These are phyloP conservation scores for Scaptomyza pallida DNA, from an alignment of 1,140 invertebrate species.

Conservation along the genomic window DNA sequence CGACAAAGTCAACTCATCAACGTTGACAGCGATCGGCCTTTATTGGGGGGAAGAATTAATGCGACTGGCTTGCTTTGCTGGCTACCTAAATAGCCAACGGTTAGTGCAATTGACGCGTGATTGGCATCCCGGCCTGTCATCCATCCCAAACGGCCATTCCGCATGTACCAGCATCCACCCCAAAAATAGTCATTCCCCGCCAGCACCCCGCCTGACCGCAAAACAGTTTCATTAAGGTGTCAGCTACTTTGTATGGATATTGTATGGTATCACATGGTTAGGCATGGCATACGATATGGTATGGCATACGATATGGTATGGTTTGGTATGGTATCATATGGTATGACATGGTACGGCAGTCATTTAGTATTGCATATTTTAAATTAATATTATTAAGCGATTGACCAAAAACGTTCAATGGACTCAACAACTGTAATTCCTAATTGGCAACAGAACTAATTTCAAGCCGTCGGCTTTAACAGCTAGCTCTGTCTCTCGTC, in stretches of 20 bases:
- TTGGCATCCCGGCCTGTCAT: conserved; percentile 70
- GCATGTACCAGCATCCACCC: conserved; percentile 28
- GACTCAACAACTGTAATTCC: conserved; percentile 7
- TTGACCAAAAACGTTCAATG: conserved; percentile 14
- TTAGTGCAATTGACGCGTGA: conserved; percentile 74
- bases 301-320: conserved; percentile 1
- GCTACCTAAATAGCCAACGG: conserved; percentile 68
- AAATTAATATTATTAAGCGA: conserved; percentile 50
- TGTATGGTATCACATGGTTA: conserved; percentile 34
- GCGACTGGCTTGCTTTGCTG: conserved; percentile 20
- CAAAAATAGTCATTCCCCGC: conserved; percentile 60
- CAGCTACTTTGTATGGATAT: conserved; percentile 68
- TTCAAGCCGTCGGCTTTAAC: conserved; percentile 38
- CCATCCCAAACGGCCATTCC: conserved; percentile 31
- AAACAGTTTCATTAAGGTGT: conserved; percentile 58
- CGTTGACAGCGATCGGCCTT: conserved; percentile 64
- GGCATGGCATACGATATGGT: conserved; percentile 1
- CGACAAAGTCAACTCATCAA: conserved; percentile 76
- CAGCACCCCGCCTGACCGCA: not conserved
- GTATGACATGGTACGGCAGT: conserved; percentile 7
- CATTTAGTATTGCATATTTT: conserved; percentile 42
- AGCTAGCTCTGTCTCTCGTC: not conserved
- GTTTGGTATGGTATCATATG: conserved; percentile 6
- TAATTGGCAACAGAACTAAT: conserved; percentile 14
- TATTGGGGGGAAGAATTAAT: conserved; percentile 20